Evolutionary conservation across 1,140 invertebrate genomes (phyloP), one percentile per base, ranked within the genome.

Genomic region (Macrostomum lignano): DNA sequence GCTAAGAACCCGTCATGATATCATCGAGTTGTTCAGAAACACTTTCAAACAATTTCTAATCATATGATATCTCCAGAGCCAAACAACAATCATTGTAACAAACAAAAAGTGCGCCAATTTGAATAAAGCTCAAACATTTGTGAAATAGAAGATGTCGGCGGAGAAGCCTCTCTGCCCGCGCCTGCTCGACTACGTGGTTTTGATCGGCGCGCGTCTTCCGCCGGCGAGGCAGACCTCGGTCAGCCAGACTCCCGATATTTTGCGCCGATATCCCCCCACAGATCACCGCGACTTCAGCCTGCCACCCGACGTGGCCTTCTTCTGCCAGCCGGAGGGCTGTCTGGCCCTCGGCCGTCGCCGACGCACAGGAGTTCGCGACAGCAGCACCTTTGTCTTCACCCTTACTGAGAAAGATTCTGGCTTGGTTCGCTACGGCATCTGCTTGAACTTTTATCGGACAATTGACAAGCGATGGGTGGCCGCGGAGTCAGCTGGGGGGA

Each of bases 321-420:
- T 98, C 60, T 98, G 91, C 52, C 91, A 98, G 58, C 91, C 91
- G 0, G 91, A 98, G 62, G 88, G 88, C 30, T 94, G 86, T 49
- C 49, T 76, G 35, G 81, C 70, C 40, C 79, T 77, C 17, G 75
- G 74, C 2, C 70, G 74, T 47, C 66, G 74, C 39, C 28, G 14
- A 9, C 4, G 81, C 15, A 7, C 5, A 6, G 6, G 17, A 32
- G 9, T 9, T 11, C 9, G n/a, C n/a, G n/a, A n/a, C n/a, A n/a
- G n/a, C n/a, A 32, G 25, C 25, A n/a, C 82, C 14, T 98, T 98
- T 61, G 82, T 94, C 5, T 98, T 96, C 51, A 84, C 81, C 3
- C 65, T 98, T 33, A 96, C 88, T 11, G 88, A 98, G 55, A 98
- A 98, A 60, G 91, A 98, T 60, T 88, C 82, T 7, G 78, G 78